phyloP scores from a whole-genome alignment of 1,140 invertebrate species.

The Drusus annulatus region DNA sequence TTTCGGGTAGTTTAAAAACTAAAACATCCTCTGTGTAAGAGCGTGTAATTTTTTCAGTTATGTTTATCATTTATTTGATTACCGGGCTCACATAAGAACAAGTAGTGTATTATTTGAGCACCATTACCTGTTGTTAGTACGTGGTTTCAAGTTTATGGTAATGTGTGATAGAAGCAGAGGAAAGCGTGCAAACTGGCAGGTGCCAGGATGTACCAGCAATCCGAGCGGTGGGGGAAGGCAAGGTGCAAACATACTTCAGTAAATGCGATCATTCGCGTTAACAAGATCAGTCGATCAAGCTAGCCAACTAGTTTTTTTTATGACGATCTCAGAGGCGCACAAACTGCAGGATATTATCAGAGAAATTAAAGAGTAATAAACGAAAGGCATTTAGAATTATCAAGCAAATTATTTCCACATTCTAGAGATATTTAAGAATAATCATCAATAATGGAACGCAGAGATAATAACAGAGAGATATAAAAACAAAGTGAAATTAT shows the following conservation, averaged over 20 bases:
- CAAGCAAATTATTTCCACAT: not conserved
- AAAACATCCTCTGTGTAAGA: not conserved
- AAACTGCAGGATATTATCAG: not conserved
- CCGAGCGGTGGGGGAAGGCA: not conserved
- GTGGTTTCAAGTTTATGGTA: not conserved
- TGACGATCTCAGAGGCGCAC: not conserved
- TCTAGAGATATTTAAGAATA: not conserved
- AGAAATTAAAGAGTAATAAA: not conserved
- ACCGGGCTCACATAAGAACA: not conserved
- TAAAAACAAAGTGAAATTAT: not conserved
- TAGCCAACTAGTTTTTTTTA: slow-evolving; percentile 15
- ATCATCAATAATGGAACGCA: too few species aligned
- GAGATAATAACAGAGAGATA: too few species aligned
- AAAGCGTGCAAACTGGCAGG: not conserved
- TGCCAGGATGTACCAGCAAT: slow-evolving; percentile 18
- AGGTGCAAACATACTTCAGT: slow-evolving; percentile 14
- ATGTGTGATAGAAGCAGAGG: not conserved
- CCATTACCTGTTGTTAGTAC: not conserved
- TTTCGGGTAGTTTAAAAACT: too few species aligned
- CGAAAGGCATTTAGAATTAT: not conserved
- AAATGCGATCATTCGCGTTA: not conserved
- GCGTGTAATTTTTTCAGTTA: not conserved
- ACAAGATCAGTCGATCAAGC: slow-evolving; percentile 5
- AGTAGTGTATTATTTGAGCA: not conserved
- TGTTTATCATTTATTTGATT: not conserved